Evolutionary conservation across 2,888 invertebrate species (phyloP), one percentile per base, ranked within the genome.

Genomic region (Ceriagrion tenellum): DNA sequence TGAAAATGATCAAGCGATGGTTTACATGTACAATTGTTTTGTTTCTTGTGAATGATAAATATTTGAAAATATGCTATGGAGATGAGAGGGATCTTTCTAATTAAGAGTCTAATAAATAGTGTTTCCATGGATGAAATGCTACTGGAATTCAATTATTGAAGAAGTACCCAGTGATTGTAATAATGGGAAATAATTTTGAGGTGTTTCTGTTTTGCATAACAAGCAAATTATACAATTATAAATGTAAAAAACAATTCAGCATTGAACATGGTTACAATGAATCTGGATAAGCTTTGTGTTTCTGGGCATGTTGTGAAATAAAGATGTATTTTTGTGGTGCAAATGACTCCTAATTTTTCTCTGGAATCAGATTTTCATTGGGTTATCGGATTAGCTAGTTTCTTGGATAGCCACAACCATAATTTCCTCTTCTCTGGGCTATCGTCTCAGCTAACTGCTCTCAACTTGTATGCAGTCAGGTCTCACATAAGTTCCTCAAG

Each of bases 271-370:
- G 93, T 93, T 69, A 69, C 23, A 93, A 74, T 55, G 40, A 69
- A 74, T 74, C 93, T 69, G 69, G 69, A 63, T 93, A 93, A 93
- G 93, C 93, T 93, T 93, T 74, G 74, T 93, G 93, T 93, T 93
- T n/a, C 30, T 74, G 93, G 74, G 93, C 93, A 93, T 93, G 93
- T 93, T 93, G 93, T 93, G 93, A 47, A 93, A 93, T 93, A 93
- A 93, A 93, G 93, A 93, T 93, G 93, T 93, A 93, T 93, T 93
- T 93, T 93, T 93, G 93, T 93, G 93, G 93, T 93, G 93, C 93
- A 69, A 91, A 16, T 30, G 81, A 81, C 81, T 81, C 81, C 13
- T 35, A 35, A 13, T 18, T 81, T 81, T 81, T 81, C 81, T 81
- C 69, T 69, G 0, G 69, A 10, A 69, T 69, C n/a, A n/a, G 20